Conservation (phyloP, 2,888 invertebrate species). For the Synergus laeviventris region DNA sequence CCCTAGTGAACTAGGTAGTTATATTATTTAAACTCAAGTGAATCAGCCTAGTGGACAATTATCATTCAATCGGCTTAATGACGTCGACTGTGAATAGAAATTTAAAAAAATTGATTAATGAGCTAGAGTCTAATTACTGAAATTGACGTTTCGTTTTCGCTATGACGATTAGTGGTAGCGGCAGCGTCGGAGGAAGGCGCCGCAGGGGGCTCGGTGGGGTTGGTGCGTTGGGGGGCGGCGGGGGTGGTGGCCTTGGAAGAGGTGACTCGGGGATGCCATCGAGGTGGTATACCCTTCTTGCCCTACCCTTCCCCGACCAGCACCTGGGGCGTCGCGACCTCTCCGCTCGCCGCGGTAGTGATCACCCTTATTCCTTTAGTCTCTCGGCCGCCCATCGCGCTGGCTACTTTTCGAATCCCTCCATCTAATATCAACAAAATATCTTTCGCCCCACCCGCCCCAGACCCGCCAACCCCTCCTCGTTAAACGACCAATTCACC, state of each 20-base stretch:
- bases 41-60: background rate
- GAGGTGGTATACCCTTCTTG: conserved; percentile 93
- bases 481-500: conserved; percentile 64
- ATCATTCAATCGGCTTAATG: conserved; percentile 17
- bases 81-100: background rate
- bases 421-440: conserved; percentile 58
- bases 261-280: conserved; percentile 83
- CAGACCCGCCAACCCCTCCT: conserved; percentile 61
- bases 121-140: background rate
- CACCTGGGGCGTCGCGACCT: conserved; percentile 91
- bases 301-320: conserved; percentile 95
- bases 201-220: conserved; percentile 72
- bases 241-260: conserved; percentile 74
- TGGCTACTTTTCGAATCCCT: conserved; percentile 92
- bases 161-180: conserved; percentile 72
- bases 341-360: conserved; percentile 78
- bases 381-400: conserved; percentile 84
- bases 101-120: background rate
- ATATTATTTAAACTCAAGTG: background rate
- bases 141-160: conserved; percentile 60
- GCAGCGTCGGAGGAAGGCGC: conserved; percentile 72
- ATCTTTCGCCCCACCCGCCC: conserved; percentile 49
- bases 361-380: conserved; percentile 83
- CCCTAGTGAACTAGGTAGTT: background rate
- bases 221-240: conserved; percentile 74